These are phyloP conservation scores for Ashinkailepas kermadecensis DNA, from an alignment of 2,888 invertebrate species.

Conservation along the genomic window DNA sequence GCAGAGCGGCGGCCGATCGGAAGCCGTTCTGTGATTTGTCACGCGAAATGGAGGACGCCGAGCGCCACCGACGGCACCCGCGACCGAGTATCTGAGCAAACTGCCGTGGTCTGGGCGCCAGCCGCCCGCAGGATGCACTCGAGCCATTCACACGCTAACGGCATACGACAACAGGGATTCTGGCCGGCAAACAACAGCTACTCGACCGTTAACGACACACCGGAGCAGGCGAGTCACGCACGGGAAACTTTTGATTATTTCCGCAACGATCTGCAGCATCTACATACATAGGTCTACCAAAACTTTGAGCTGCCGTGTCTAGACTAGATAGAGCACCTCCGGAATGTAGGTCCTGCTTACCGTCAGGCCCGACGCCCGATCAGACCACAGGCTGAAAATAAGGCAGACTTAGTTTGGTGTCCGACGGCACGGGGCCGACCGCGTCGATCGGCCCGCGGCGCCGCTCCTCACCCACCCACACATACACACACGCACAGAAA, in stretches of 20 bases:
- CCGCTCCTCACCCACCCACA: not conserved
- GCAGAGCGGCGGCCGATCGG: not conserved
- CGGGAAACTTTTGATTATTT: not conserved
- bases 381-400: constrained; percentile 7
- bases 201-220: not conserved
- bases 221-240: no score
- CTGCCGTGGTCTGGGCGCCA: not conserved
- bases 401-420: constrained; percentile 12
- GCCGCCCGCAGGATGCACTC: not conserved
- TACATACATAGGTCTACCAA: not conserved
- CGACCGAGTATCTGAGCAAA: not conserved
- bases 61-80: not conserved
- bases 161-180: not conserved
- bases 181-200: not conserved
- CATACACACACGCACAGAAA: not conserved
- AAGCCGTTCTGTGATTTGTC: not conserved
- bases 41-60: not conserved
- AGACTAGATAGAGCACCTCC: constrained; percentile 19
- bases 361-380: not conserved
- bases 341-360: constrained; percentile 14
- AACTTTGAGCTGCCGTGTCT: not conserved
- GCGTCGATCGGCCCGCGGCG: not conserved
- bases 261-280: not conserved
- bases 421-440: not conserved
- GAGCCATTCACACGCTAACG: not conserved